Evolutionary conservation across 2,888 invertebrate species (phyloP), one percentile per base, ranked within the genome.

Genomic region (Callyntrura guangdongensis): DNA sequence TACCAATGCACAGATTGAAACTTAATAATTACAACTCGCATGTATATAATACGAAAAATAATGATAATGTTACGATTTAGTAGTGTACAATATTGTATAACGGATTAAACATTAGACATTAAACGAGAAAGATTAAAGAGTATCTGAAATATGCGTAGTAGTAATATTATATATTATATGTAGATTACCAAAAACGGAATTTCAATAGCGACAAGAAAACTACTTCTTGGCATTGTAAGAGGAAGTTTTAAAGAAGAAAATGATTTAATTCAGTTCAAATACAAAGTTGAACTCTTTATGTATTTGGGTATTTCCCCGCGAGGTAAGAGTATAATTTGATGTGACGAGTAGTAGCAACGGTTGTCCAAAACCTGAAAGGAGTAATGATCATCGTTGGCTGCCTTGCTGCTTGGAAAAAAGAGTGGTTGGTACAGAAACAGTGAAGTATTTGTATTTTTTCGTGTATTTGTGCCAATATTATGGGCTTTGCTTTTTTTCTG

Each of bases 381-480:
- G 59, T 59, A 59, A 59, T n/a, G 59, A 59, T 36, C n/a, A 17
- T 59, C 1, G 4, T n/a, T 5, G 14, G 59, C 5, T 59, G 59
- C 2, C 2, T 6, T 36, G n/a, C n/a, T n/a, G n/a, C 36, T 36
- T 36, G 36, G 36, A 36, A 36, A 6, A 36, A 36, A 6, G 6
- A 36, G 36, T 36, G 36, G 2, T 36, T 36, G 36, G 36, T 36
- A 36, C 3, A 36, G 53, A 14, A 14, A 53, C 53, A 53, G 11
- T 53, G 53, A 61, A 14, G 61, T 61, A 61, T 61, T 61, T 61
- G 61, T 61, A 61, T 61, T 61, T 61, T 56, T 20, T 12, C 20
- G 3, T 61, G 20, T 8, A 17, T 61, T 61, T 20, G 12, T 14
- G 14, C 17, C 6, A 61, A 61, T n/a, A 20, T 61, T 8, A 49